Base-by-base conservation (phyloP, 2,797 vertebrate genomes). In the Darevskia mixta region DNA sequence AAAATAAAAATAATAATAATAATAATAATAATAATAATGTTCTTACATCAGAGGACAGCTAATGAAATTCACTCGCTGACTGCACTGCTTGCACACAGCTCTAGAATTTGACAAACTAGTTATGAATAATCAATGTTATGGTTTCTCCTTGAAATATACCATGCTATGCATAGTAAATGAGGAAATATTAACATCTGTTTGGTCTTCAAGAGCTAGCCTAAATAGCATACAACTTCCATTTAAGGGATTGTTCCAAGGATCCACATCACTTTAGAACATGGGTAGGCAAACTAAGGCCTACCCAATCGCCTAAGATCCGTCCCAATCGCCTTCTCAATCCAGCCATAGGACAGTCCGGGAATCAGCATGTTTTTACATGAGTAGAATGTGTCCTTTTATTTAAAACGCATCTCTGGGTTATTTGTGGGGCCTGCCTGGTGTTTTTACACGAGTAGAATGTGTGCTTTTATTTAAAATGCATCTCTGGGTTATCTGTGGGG, bases 161-260 rank as follows among this genome's bases (percentile, higher is more conserved):
- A 64, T 75, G 29, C 43, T 81, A 87, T 73, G 35, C 9, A 15
- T 18, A 76, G 18, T 67, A 87, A 87, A 29, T 45, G 29, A 75
- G 58, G 71, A 87, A 82, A 41, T 72, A 61, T 73, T 81, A 75
- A 86, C 69, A 80, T 80, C 49, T 80, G 76, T 72, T 87, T 61
- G 10, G 79, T 29, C 23, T 43, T 73, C 35, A 43, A 81, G 38
- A 81, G 23, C 49, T 32, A 58, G 27, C 64, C 38, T 81, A 73
- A 41, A 76, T 85, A 18, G 72, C 83, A 85, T 64, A 85, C 75
- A 45, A 66, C 8, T 73, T 81, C 29, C 58, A 80, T 82, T 87
- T 82, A 82, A 87, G 79, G 58, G 41, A 55, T 79, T 69, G 32
- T 7, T 69, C 13, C n/a, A 35, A 79, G 69, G 23, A 86, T 55